Evolutionary conservation across 2,113 vertebrate genomes (phyloP), one percentile per base, ranked within the genome.

Genomic region (Delphinapterus leucas): DNA sequence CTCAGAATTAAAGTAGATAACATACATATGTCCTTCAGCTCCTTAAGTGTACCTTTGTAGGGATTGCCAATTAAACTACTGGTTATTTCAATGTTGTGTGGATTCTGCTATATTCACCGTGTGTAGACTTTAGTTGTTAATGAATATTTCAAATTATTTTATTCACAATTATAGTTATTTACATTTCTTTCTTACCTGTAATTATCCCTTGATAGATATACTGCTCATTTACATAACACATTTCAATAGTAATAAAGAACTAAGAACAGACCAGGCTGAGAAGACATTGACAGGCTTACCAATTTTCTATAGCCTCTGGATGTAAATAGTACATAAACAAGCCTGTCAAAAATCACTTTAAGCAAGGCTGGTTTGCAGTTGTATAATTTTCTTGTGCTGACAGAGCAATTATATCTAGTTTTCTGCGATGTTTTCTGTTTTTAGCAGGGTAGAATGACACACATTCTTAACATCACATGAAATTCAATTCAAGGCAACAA

Each of bases 331-430:
- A 2, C 65, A 20, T 71, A 90, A 92, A 85, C 17, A 97, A 96
- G 67, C 41, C 55, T 44, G 94, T 98, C 90, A 83, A 58, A 93
- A 53, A 93, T 53, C 93, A 74, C 74, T 98, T 93, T 85, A 95
- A 96, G 87, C 6, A 93, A 82, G 91, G 36, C 0, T 90, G 93
- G 13, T n/a, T 96, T 70, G 26, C 26, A 92, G 55, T 93, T 96
- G 58, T n/a, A 53, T 97, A 94, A 97, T 96, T 98, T 97, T 94
- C 90, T 90, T 93, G 68, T 95, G 97, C 83, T 90, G 96, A 96
- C 96, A 97, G 86, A 97, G 70, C 79, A 97, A 97, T 98, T 97
- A 97, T 93, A 92, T 95, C 13, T 96, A 96, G 83, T 68, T 92
- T 82, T 21, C 20, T 89, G 1, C 36, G 65, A 77, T 81, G 38